A percentile compares a stretch with the other conserved stretches of the same genome.
Conservation (phyloP, 2,797 vertebrate genomes). For the Rousettus madagascariensis region DNA sequence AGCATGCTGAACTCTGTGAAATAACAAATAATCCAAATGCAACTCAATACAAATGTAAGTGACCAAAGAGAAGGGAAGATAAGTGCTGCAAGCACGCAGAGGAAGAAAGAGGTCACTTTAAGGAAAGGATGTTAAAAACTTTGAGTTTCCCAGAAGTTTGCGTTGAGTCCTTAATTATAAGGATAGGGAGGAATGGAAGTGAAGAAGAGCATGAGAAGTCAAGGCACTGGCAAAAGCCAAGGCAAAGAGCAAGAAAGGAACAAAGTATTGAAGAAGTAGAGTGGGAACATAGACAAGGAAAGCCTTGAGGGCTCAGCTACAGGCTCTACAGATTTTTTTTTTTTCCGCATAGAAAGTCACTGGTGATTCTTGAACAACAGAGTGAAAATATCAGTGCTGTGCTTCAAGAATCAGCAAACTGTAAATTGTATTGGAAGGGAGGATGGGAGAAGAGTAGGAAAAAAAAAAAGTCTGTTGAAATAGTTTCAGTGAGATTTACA, state of each 20-base stretch:
- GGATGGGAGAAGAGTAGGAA: not conserved
- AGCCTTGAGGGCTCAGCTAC: not conserved
- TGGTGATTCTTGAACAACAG: not conserved
- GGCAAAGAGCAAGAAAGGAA: not conserved
- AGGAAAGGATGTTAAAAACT: not conserved
- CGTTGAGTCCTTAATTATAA: not conserved
- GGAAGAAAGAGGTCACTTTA: not conserved
- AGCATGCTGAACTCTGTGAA: not conserved
- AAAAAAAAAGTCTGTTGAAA: not conserved
- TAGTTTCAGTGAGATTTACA: not conserved
- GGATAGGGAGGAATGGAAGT: not conserved
- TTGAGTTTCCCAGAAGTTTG: not conserved
- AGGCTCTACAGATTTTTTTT: not conserved
- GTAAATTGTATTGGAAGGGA: not conserved
- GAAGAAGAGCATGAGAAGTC: not conserved
- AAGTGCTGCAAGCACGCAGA: not conserved
- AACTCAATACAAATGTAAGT: not conserved
- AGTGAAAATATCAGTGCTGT: not conserved
- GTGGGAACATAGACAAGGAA: not conserved
- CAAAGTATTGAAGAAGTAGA: not conserved
- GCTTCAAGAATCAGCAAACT: not conserved
- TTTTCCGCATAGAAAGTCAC: not conserved
- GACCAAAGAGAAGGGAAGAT: not conserved
- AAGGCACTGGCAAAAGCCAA: not conserved
- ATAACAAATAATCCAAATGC: not conserved